phyloP scores from a whole-genome alignment of 2,888 invertebrate genomes.

The Gryllus longicercus region DNA sequence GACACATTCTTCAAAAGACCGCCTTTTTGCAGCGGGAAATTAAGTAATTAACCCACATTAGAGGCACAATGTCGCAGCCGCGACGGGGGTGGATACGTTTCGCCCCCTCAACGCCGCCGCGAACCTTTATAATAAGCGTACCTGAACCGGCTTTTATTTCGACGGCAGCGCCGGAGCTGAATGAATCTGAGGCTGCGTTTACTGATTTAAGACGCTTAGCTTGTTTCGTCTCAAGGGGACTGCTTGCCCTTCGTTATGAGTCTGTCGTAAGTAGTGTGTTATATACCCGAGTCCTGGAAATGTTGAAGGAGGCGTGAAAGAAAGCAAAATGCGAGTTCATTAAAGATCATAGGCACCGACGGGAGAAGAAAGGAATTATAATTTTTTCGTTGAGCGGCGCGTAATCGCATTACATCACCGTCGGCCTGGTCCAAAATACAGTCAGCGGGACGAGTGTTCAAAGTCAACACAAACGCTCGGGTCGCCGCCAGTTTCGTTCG shows the following conservation, averaged over 20 bases:
- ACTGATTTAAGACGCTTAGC: not conserved
- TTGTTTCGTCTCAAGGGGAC: not conserved
- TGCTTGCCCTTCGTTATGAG: not conserved
- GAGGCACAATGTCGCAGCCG: not conserved
- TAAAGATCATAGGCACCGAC: too few species aligned
- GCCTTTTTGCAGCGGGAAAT: not conserved
- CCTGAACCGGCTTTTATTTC: not conserved
- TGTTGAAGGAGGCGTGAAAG: too few species aligned
- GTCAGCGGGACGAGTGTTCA: too few species aligned
- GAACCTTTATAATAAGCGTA: not conserved
- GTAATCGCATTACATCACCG: too few species aligned
- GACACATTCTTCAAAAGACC: not conserved
- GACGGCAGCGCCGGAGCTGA: not conserved
- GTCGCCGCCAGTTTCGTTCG: too few species aligned
- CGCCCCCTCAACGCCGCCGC: not conserved
- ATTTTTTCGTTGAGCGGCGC: too few species aligned
- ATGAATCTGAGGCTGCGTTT: not conserved
- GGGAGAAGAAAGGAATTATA: too few species aligned
- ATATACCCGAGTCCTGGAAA: too few species aligned
- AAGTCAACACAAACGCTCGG: too few species aligned
- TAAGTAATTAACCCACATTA: constrained; percentile 17
- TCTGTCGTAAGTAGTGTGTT: too few species aligned
- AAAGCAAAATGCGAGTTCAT: too few species aligned
- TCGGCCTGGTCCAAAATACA: too few species aligned
- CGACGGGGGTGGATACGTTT: not conserved